phyloP scores from a whole-genome alignment of 2,888 invertebrate genomes.

The Eupithecia vulgata region DNA sequence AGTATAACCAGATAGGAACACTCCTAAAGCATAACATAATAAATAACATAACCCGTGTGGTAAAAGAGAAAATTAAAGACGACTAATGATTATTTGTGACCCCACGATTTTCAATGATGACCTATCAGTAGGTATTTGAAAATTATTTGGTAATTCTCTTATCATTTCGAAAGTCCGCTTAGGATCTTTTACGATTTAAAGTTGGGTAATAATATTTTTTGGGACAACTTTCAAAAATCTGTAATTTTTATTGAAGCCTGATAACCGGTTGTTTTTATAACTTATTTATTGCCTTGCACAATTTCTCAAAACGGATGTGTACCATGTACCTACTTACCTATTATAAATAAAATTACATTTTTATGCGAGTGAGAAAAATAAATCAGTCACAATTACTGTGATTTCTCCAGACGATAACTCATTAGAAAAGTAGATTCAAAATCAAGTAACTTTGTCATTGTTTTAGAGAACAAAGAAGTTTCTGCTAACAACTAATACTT shows the following conservation, averaged over 20 bases:
- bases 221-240: neutral
- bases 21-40: too few relatives aligned
- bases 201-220: neutral
- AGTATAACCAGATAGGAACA: too few relatives aligned
- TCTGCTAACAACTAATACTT: neutral
- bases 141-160: neutral
- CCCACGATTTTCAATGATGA: too few relatives aligned
- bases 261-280: neutral
- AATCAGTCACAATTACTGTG: neutral
- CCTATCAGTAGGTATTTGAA: neutral
- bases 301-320: neutral
- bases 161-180: neutral
- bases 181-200: neutral
- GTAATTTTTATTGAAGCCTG: neutral
- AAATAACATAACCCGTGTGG: too few relatives aligned
- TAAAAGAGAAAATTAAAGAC: too few relatives aligned
- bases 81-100: too few relatives aligned
- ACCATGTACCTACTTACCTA: too few relatives aligned
- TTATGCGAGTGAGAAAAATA: too few relatives aligned
- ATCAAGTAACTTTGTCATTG: neutral
- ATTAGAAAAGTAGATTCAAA: neutral
- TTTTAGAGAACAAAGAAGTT: neutral
- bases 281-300: neutral
- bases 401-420: neutral
- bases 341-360: too few relatives aligned